phyloP scores from a whole-genome alignment of 2,797 vertebrate genomes.

The Coendou prehensilis region DNA sequence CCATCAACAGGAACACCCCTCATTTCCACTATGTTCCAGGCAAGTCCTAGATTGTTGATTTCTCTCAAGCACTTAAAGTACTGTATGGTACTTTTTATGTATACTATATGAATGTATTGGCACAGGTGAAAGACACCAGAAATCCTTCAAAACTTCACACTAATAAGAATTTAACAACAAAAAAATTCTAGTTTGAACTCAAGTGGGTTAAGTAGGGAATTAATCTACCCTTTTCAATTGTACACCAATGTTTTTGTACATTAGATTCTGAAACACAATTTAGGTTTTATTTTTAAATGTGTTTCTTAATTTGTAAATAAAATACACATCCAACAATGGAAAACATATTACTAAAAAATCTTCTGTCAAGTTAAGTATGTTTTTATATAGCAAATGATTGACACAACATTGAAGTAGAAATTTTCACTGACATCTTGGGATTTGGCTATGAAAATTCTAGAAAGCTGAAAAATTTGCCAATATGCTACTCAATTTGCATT shows the following conservation, averaged over 20 bases:
- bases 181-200: background rate
- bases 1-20: background rate
- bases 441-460: background rate
- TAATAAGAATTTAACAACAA: background rate
- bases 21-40: background rate
- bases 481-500: background rate
- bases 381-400: background rate
- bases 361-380: background rate
- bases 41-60: background rate
- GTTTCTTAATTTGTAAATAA: conserved; percentile 9
- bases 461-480: background rate
- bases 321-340: background rate
- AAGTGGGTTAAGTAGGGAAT: background rate
- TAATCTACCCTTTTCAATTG: background rate
- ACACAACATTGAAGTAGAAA: background rate
- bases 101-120: background rate
- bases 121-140: background rate
- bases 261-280: background rate
- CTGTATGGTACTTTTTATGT: background rate
- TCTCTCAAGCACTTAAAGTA: background rate
- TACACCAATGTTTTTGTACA: background rate
- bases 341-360: background rate
- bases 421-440: background rate
- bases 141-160: background rate
- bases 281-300: background rate